Percentiles rank a stretch among this genome's conserved stretches.
phyloP scores from a whole-genome alignment of 2,797 vertebrate species.

The Galagoides demidoff region DNA sequence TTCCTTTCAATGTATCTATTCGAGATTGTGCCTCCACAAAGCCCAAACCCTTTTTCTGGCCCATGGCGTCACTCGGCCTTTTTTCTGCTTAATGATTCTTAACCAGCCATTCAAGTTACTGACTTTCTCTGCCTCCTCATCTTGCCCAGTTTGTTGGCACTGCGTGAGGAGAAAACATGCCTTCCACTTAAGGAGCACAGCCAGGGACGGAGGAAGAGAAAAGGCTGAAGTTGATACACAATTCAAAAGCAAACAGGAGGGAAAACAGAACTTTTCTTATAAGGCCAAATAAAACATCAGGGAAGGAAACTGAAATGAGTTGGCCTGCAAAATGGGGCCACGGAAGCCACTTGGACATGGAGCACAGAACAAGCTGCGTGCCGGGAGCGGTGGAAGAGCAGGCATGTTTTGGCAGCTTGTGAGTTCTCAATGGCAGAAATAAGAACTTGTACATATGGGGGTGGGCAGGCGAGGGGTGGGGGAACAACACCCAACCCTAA shows the following conservation, averaged over 20 bases:
- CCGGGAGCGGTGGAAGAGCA: accelerated
- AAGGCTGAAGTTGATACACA: constrained; percentile 54
- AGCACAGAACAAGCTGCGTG: constrained; percentile 11
- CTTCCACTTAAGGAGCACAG: constrained; percentile 72
- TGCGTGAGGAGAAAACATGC: constrained; percentile 72
- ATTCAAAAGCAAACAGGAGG: constrained; percentile 70
- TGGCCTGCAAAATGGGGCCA: constrained; percentile 72
- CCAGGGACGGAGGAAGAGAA: constrained; percentile 34
- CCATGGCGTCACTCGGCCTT: constrained; percentile 6
- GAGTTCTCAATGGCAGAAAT: constrained; percentile 78
- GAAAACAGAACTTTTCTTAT: constrained; percentile 75
- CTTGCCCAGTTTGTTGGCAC: constrained; percentile 36
- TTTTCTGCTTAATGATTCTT: constrained; percentile 70
- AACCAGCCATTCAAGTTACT: constrained; percentile 62
- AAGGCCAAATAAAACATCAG: constrained; percentile 75
- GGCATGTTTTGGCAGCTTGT: not conserved
- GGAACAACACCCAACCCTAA: constrained; percentile 67
- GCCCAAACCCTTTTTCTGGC: constrained; percentile 71
- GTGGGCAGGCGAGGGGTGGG: not conserved
- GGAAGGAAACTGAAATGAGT: constrained; percentile 60
- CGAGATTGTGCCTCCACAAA: constrained; percentile 73
- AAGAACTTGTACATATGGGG: constrained; percentile 76
- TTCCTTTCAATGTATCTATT: constrained; percentile 60
- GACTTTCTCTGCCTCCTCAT: constrained; percentile 70
- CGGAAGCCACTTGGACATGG: constrained; percentile 31